These are phyloP conservation scores for Latrodectus geometricus DNA, from an alignment of 1,140 invertebrate species.

Conservation along the genomic window DNA sequence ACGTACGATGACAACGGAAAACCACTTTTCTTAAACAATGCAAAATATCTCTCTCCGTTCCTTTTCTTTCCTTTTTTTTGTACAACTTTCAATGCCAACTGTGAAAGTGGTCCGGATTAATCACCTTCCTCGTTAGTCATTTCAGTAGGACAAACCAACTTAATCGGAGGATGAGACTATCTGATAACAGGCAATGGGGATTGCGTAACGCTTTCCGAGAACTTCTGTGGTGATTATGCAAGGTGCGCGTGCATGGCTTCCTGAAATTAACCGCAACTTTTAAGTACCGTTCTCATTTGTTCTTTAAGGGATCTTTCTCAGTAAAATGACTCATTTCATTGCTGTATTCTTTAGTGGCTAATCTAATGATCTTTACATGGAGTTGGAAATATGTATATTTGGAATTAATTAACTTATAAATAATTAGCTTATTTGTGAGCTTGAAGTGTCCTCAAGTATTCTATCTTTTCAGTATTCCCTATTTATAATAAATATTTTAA, in stretches of 20 bases:
- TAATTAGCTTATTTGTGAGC: too few species aligned
- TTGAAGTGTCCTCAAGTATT: too few species aligned
- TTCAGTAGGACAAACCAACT: not conserved
- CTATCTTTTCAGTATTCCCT: too few species aligned
- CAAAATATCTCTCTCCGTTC: not conserved
- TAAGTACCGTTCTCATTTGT: too few species aligned
- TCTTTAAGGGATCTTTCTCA: too few species aligned
- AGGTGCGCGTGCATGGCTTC: not conserved
- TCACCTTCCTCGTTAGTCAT: not conserved
- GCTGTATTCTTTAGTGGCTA: too few species aligned
- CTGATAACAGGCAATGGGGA: not conserved
- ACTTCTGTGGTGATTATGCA: not conserved
- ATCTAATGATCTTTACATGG: too few species aligned
- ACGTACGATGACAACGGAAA: not conserved
- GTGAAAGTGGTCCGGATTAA: not conserved
- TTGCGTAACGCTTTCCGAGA: not conserved
- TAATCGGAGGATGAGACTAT: not conserved
- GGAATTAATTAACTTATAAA: too few species aligned
- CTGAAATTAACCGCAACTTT: not conserved
- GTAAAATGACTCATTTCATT: too few species aligned
- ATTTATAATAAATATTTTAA: too few species aligned
- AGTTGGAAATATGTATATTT: too few species aligned
- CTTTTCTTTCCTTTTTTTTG: not conserved
- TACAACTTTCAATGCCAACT: not conserved
- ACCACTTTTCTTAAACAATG: not conserved